Percentiles rank a stretch among this genome's conserved stretches.
Evolutionary conservation across 2,113 vertebrate species (phyloP).

Genomic region (Grammomys surdaster): DNA sequence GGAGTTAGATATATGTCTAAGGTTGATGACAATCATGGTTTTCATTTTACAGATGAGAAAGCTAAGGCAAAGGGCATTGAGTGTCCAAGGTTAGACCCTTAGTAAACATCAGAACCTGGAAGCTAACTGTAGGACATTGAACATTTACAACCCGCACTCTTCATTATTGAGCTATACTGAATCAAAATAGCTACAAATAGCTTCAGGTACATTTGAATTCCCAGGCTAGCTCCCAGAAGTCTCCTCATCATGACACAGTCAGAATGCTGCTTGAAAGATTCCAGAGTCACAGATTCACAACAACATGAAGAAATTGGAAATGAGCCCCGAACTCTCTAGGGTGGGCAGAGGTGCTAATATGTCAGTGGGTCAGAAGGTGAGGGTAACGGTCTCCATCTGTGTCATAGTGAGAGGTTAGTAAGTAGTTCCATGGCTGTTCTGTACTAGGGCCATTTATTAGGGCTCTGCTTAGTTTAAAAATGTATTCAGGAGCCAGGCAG

Average conservation of each 20-base stretch:
- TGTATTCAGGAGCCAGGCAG: too few relatives aligned
- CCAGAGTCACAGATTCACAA: neutral
- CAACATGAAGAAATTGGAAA: neutral
- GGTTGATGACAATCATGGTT: neutral
- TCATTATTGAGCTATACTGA: neutral
- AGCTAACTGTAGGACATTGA: neutral
- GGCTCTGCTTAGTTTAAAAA: conserved; percentile 28
- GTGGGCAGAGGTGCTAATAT: accelerated
- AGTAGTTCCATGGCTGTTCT: neutral
- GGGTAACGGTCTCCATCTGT: neutral
- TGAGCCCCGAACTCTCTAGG: too few relatives aligned
- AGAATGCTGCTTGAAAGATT: neutral
- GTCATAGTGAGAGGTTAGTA: neutral
- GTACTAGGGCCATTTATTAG: neutral
- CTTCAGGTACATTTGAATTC: neutral
- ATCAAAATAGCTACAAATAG: neutral
- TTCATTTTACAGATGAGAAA: conserved; percentile 10
- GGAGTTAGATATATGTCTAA: neutral
- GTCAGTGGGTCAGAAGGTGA: neutral
- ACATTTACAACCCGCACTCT: neutral
- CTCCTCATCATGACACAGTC: neutral
- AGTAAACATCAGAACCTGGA: neutral
- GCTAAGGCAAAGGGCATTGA: neutral
- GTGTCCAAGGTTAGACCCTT: neutral
- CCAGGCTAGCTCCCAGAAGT: neutral